Base-by-base conservation (phyloP, 2,113 vertebrate species). In the Eudyptes chrysolophus region DNA sequence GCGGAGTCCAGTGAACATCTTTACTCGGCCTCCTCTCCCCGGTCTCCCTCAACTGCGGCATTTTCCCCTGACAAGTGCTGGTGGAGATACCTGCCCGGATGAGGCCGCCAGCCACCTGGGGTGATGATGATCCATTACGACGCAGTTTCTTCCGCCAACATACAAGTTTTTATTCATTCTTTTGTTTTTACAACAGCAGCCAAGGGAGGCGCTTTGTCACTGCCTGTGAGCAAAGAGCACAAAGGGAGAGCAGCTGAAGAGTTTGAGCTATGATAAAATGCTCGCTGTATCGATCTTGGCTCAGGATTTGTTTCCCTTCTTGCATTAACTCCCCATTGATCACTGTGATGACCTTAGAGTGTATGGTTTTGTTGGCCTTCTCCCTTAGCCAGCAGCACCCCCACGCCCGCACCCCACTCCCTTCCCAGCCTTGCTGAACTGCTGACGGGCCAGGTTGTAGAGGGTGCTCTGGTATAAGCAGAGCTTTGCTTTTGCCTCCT, bases 261-360 rank as follows among this genome's bases (percentile, higher is more conserved):
- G 94, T 88, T 78, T 79, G 70, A 83, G 72, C 86, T 97, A 18
- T 94, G 96, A 96, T 96, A 95, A 97, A 97, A 95, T 11, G 58
- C 96, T 94, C 25, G 4, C 72, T 76, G 16, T 74, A 97, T 98
- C 27, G 96, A 98, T 98, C 97, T 93, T 95, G 93, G 93, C 96
- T 95, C 95, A 62, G 90, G 96, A 92, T 97, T 95, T 97, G 97
- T 98, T 98, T 97, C 89, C 94, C 91, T 96, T 97, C 92, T 97
- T 97, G 96, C 95, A 93, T 98, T 98, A 98, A 97, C 94, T 97
- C 95, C 91, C 84, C 97, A 96, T 97, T 22, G 70, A 98, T 97
- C 92, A 72, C 60, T 84, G 16, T 71, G 96, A 34, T 95, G 94
- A 97, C 97, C 96, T 97, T 94, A 97, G 94, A 94, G 84, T 66